phyloP scores from a whole-genome alignment of 92 coral and sea anemone species.

The Epizoanthus fatuus region DNA sequence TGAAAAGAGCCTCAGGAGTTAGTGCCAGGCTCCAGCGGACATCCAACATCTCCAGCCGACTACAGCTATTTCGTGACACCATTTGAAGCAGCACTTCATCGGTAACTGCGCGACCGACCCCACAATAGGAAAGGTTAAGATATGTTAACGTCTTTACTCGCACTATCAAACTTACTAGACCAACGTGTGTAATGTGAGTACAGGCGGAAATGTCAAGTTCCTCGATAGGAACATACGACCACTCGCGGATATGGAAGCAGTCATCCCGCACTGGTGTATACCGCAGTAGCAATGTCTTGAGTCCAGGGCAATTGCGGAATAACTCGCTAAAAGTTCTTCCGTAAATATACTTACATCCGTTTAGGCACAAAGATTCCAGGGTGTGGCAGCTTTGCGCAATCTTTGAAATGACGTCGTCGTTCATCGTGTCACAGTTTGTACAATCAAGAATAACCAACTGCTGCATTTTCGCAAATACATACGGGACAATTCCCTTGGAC shows the following conservation, averaged over 20 bases:
- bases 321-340: slow-evolving; percentile 92
- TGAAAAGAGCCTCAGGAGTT: slow-evolving; percentile 93
- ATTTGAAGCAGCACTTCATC: slow-evolving; percentile 94
- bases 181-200: slow-evolving; percentile 91
- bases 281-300: slow-evolving; percentile 92
- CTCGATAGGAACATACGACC: slow-evolving; percentile 90
- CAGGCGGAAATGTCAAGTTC: slow-evolving; percentile 99
- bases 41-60: slow-evolving; percentile 92
- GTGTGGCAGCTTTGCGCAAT: slow-evolving; percentile 94
- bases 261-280: slow-evolving; percentile 98
- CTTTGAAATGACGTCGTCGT: slow-evolving; percentile 94
- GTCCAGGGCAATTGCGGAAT: slow-evolving; percentile 83
- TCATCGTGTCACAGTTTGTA: slow-evolving; percentile 97
- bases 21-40: slow-evolving; percentile 97
- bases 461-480: slow-evolving; percentile 95
- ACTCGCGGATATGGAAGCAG: slow-evolving; percentile 86
- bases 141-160: slow-evolving; percentile 84
- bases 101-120: slow-evolving; percentile 98
- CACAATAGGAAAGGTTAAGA: slow-evolving; percentile 96
- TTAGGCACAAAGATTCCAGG: slow-evolving; percentile 93
- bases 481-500: slow-evolving; percentile 95
- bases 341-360: slow-evolving; percentile 96
- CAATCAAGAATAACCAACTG: slow-evolving; percentile 94
- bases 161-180: slow-evolving; percentile 88
- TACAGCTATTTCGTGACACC: slow-evolving; percentile 87